Evolutionary conservation across 2,797 vertebrate species (phyloP).

Genomic region (Triplophysa bombifrons): DNA sequence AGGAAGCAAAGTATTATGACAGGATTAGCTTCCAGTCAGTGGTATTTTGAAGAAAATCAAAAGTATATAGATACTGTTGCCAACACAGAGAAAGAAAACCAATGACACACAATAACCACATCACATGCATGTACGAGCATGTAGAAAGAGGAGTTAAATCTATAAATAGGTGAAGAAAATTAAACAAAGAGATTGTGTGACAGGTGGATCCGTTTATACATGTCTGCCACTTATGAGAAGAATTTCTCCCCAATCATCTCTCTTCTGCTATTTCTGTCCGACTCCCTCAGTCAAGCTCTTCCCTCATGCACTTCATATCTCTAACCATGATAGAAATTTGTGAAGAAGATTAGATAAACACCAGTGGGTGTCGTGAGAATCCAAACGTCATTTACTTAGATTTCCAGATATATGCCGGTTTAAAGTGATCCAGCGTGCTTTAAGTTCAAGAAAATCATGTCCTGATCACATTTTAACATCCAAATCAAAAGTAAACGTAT

Average conservation of each 20-base stretch:
- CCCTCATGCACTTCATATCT: constrained; percentile 32
- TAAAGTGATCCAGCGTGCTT: background rate
- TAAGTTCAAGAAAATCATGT: too few relatives aligned
- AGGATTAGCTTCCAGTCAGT: background rate
- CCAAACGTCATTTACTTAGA: constrained; percentile 45
- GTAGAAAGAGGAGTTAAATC: background rate
- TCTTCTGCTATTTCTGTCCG: constrained; percentile 47
- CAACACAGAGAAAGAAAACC: constrained; percentile 11
- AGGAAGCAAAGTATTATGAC: constrained; percentile 29
- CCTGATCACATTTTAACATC: background rate
- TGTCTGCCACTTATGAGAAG: constrained; percentile 62
- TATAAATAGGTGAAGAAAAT: background rate
- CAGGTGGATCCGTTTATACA: constrained; percentile 53
- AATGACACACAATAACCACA: constrained; percentile 1
- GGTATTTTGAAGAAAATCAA: background rate
- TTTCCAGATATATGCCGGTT: constrained; percentile 36
- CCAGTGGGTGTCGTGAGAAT: constrained; percentile 38
- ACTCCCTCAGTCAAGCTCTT: constrained; percentile 47
- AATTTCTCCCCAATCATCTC: constrained; percentile 56
- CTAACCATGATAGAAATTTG: constrained; percentile 30
- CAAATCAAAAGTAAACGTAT: background rate
- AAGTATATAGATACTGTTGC: background rate
- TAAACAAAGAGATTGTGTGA: constrained; percentile 25
- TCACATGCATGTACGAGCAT: background rate
- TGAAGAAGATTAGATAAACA: constrained; percentile 38